These are phyloP conservation scores for Pogonocherus hispidulus DNA, from an alignment of 2,888 invertebrate species.

Conservation along the genomic window DNA sequence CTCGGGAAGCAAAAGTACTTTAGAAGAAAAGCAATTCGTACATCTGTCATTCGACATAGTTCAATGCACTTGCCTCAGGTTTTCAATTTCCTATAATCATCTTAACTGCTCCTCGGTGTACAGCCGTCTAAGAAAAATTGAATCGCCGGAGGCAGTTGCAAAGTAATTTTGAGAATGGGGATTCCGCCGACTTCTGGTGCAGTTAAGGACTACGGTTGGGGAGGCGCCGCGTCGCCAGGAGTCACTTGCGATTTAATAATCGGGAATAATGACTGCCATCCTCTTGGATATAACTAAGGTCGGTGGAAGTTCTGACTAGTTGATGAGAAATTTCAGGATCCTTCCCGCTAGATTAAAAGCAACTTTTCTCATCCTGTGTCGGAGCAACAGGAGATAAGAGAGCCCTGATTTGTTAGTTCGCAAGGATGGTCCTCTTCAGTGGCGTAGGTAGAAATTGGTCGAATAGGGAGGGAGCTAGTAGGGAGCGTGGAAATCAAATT, in stretches of 20 bases:
- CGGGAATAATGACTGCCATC: slow-evolving; percentile 8
- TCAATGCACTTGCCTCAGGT: slow-evolving; percentile 40
- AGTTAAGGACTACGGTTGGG: slow-evolving; percentile 7
- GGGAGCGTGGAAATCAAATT: too few relatives aligned
- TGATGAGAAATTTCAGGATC: background rate
- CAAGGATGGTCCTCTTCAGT: too few relatives aligned
- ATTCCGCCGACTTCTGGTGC: slow-evolving; percentile 20
- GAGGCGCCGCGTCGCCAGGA: background rate
- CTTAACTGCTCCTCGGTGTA: slow-evolving; percentile 46
- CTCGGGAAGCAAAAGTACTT: slow-evolving; percentile 16
- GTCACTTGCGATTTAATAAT: slow-evolving; percentile 18
- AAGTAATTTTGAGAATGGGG: slow-evolving; percentile 35
- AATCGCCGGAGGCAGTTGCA: slow-evolving; percentile 30
- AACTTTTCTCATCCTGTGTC: too few relatives aligned
- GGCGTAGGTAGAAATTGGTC: too few relatives aligned
- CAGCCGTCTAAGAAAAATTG: slow-evolving; percentile 37
- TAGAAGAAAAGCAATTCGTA: slow-evolving; percentile 28
- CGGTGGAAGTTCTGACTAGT: slow-evolving; percentile 2
- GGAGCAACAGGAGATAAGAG: too few relatives aligned
- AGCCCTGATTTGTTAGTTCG: too few relatives aligned
- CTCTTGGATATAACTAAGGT: background rate
- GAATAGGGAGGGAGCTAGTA: too few relatives aligned
- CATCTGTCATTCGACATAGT: slow-evolving; percentile 41
- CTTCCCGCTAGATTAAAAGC: background rate
- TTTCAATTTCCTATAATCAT: slow-evolving; percentile 50